These are phyloP conservation scores for Emydocephalus ijimae DNA, from an alignment of 2,113 vertebrate genomes.

Conservation along the genomic window DNA sequence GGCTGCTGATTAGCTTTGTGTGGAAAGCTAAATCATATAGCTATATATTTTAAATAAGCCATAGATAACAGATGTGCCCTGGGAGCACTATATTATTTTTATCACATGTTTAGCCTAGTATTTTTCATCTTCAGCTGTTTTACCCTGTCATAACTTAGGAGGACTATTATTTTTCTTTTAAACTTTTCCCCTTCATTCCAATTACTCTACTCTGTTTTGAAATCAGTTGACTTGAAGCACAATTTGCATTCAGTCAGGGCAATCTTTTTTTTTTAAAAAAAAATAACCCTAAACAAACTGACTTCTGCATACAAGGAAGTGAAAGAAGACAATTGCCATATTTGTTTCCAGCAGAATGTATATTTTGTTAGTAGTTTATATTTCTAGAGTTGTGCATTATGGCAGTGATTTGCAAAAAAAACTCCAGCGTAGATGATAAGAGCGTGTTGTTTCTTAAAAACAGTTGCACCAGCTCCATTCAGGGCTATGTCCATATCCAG, in stretches of 20 bases:
- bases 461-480: neutral
- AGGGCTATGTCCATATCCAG: neutral
- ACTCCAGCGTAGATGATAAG: neutral
- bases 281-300: neutral
- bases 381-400: neutral
- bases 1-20: neutral
- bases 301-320: constrained; percentile 14
- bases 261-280: constrained; percentile 27
- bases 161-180: constrained; percentile 15
- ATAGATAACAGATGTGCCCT: constrained; percentile 7
- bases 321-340: neutral
- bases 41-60: neutral
- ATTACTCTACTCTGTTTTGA: constrained; percentile 29
- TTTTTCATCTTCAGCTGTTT: neutral
- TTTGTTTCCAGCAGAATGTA: neutral
- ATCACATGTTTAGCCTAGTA: constrained; percentile 8
- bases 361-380: neutral
- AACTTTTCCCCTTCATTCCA: neutral
- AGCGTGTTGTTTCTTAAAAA: too few relatives aligned
- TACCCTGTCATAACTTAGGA: constrained; percentile 8
- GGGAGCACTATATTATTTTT: neutral
- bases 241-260: constrained; percentile 45
- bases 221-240: constrained; percentile 28
- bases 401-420: neutral
- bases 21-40: neutral